Percentiles rank a stretch among this genome's conserved stretches.
Conservation (phyloP, 2,113 vertebrate genomes). For the Hystrix cristata region DNA sequence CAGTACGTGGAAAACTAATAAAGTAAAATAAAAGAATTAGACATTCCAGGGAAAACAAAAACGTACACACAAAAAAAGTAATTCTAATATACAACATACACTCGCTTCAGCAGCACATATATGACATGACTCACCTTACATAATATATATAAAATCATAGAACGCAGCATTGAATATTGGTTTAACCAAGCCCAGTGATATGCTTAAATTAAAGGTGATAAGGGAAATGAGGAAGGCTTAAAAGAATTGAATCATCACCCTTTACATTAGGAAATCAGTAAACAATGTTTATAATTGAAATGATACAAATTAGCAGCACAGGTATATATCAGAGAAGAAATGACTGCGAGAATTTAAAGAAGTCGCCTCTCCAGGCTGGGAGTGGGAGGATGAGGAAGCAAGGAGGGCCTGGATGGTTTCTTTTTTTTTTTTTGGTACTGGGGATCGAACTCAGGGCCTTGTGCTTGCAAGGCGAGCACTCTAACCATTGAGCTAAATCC, state of each 20-base stretch:
- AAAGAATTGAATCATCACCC: background rate
- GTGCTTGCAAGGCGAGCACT: too few relatives aligned
- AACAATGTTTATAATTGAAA: background rate
- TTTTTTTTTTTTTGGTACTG: too few relatives aligned
- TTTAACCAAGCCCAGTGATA: background rate
- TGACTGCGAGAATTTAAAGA: background rate
- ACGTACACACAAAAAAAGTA: background rate
- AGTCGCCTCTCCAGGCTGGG: background rate
- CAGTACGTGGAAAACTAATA: background rate
- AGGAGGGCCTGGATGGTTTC: background rate
- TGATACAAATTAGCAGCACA: background rate
- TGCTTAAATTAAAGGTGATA: background rate
- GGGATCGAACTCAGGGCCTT: too few relatives aligned
- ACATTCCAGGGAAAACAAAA: background rate
- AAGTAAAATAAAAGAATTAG: background rate
- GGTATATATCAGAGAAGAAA: background rate
- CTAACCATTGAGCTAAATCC: too few relatives aligned
- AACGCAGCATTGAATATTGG: background rate
- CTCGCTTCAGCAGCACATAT: too few relatives aligned
- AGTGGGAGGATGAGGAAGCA: background rate
- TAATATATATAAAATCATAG: background rate
- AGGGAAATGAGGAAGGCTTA: background rate
- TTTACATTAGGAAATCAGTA: background rate
- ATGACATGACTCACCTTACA: background rate
- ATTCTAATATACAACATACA: background rate